Base-by-base conservation (phyloP, 2,113 vertebrate genomes). In the Ia io region DNA sequence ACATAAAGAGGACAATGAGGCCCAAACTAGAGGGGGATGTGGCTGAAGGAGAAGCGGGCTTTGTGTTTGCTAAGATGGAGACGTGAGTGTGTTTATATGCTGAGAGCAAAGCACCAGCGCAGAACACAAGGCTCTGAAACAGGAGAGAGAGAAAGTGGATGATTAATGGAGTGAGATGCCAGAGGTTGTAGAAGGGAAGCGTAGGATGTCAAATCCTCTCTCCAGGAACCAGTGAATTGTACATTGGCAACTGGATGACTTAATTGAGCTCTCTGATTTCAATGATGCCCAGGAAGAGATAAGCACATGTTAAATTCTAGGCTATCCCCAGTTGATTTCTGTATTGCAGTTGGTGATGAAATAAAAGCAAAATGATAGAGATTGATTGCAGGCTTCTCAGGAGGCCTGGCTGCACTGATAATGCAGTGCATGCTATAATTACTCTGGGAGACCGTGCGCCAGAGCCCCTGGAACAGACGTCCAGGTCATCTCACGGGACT, bases 251-350 rank as follows among this genome's bases (percentile, higher is more conserved):
- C 67, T 28, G 51, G 85, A 94, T 88, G 91, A 92, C 85, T 97
- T 97, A 86, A 94, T 84, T 71, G 96, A 83, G 88, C 85, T 56
- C 88, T 96, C 94, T 76, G 82, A 89, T 95, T 95, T 96, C 95
- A 95, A 0, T 14, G 91, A 93, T 79, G 82, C 85, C 56, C 83
- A 61, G 40, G 44, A 78, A 94, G 74, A 91, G 93, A 95, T 93
- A 95, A 94, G 95, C 94, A 88, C 91, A 49, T 86, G 88, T 79
- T 83, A 88, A 94, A 90, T 88, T 76, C 73, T n/a, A 63, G 67
- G 85, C 78, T 59, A 83, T 88, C 69, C 96, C 96, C 69, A 16
- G 84, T 0, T 95, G 94, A 70, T 92, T 95, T 92, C 94, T 83
- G 23, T 17, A 49, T 65, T 90, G 69, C 61, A 53, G 69, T 92